Percentiles rank a stretch among this genome's conserved stretches.
Conservation (phyloP, 1,140 invertebrate genomes). For the Acyrthosiphon pisum region DNA sequence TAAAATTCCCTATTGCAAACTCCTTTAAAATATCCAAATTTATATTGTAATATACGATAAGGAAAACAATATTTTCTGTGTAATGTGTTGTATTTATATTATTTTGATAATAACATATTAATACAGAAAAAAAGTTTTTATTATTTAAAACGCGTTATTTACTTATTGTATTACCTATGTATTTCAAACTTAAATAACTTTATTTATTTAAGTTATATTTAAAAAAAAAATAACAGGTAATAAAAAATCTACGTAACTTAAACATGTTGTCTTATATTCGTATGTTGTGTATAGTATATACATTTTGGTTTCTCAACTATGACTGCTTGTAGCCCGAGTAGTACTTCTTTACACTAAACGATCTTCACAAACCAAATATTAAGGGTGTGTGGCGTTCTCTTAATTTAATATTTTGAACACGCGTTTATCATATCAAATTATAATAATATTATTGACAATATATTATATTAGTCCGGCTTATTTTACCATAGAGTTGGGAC, state of each 20-base stretch:
- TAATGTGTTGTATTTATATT: neutral
- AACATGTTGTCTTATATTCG: too few species aligned
- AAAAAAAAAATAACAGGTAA: neutral
- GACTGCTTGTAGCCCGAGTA: too few species aligned
- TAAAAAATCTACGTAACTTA: too few species aligned
- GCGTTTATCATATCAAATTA: too few species aligned
- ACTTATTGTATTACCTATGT: neutral
- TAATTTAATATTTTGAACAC: too few species aligned
- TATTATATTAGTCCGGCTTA: neutral
- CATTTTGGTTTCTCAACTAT: too few species aligned
- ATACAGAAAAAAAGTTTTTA: neutral
- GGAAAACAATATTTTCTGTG: neutral
- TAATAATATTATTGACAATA: too few species aligned
- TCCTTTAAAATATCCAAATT: neutral
- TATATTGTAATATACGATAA: neutral
- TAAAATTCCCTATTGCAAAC: neutral
- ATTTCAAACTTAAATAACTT: neutral
- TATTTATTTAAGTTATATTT: neutral
- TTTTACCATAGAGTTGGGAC: neutral
- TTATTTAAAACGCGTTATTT: too few species aligned
- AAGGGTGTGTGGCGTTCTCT: too few species aligned
- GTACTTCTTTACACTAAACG: too few species aligned
- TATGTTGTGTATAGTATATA: too few species aligned
- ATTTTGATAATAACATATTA: neutral
- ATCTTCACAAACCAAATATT: too few species aligned